Percentiles rank a stretch among this genome's conserved stretches.
These are phyloP conservation scores for Epinotia nisella DNA, from an alignment of 2,888 invertebrate genomes.

Conservation along the genomic window DNA sequence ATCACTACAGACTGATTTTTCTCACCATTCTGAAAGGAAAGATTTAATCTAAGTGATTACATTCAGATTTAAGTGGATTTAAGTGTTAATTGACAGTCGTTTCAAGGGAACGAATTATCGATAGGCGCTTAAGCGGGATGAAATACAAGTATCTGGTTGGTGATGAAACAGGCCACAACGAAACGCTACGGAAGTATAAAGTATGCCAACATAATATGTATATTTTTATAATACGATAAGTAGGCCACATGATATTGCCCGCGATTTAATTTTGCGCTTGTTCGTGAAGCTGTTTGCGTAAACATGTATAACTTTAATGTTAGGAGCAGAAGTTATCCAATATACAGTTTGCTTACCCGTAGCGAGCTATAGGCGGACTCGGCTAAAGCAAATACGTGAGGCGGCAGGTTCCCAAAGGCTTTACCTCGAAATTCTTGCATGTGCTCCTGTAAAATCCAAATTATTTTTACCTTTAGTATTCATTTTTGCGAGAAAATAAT, in stretches of 20 bases:
- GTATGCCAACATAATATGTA: slow-evolving; percentile 8
- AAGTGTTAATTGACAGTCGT: slow-evolving; percentile 29
- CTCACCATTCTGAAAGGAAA: slow-evolving; percentile 70
- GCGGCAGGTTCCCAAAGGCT: slow-evolving; percentile 92
- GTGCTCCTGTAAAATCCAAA: slow-evolving; percentile 86
- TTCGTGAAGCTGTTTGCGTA: not conserved
- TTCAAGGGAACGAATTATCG: slow-evolving; percentile 20
- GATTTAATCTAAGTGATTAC: slow-evolving; percentile 24
- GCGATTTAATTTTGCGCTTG: slow-evolving; percentile 9
- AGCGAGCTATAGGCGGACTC: slow-evolving; percentile 94
- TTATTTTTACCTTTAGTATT: slow-evolving; percentile 3
- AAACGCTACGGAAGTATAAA: slow-evolving; percentile 36
- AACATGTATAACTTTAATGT: not conserved
- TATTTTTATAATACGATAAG: slow-evolving; percentile 18
- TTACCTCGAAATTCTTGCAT: slow-evolving; percentile 92
- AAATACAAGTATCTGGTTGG: slow-evolving; percentile 21
- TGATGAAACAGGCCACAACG: slow-evolving; percentile 15
- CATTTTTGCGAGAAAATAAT: not conserved
- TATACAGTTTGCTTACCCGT: slow-evolving; percentile 71
- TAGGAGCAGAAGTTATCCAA: slow-evolving; percentile 11
- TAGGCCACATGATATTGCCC: slow-evolving; percentile 20
- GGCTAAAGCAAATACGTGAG: slow-evolving; percentile 95
- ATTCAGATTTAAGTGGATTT: slow-evolving; percentile 13
- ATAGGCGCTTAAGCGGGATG: slow-evolving; percentile 23
- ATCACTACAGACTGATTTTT: slow-evolving; percentile 93